Evolutionary conservation across 2,797 vertebrate species (phyloP).

Genomic region (Acrossocheilus fasciatus): DNA sequence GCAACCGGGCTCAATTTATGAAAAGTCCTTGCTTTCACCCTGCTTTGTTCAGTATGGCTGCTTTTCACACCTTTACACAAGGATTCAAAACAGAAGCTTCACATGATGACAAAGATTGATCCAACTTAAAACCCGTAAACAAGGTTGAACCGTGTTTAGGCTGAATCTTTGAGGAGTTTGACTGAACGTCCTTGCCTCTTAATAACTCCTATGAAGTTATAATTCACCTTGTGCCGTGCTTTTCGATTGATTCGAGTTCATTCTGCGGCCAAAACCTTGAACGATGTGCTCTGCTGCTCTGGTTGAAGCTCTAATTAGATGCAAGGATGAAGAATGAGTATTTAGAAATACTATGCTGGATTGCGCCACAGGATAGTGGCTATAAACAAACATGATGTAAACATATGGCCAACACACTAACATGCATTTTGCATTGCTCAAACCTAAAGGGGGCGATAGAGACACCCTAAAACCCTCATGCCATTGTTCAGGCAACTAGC

Average conservation of each 20-base stretch:
- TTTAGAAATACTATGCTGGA: slow-evolving; percentile 24
- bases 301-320: slow-evolving; percentile 48
- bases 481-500: not conserved
- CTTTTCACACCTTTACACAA: slow-evolving; percentile 47
- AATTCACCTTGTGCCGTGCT: not conserved
- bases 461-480: not conserved
- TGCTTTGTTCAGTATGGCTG: slow-evolving; percentile 44
- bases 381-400: not conserved
- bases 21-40: slow-evolving; percentile 55
- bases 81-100: slow-evolving; percentile 33
- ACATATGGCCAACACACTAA: too few species aligned
- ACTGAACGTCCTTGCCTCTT: not conserved
- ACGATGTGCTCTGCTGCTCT: not conserved
- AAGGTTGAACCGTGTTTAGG: not conserved
- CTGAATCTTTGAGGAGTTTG: not conserved
- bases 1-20: slow-evolving; percentile 62
- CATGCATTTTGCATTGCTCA: slow-evolving; percentile 7
- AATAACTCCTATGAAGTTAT: slow-evolving; percentile 7
- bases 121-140: slow-evolving; percentile 21
- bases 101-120: slow-evolving; percentile 2
- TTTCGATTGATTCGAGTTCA: slow-evolving; percentile 5
- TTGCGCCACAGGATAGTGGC: slow-evolving; percentile 18
- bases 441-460: not conserved
- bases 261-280: slow-evolving; percentile 32
- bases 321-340: slow-evolving; percentile 11